A percentile compares a stretch with the other conserved stretches of the same genome.
These are phyloP conservation scores for mouse (Mus musculus) DNA, from an alignment of 2,113 vertebrate genomes.

Conservation along the genomic window GRCm39 chr2:148431001-148431500, in stretches of 20 bases:
- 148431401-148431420: background rate
- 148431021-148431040: background rate
- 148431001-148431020: background rate
- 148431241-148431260: background rate
- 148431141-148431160: background rate
- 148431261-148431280: background rate
- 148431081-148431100: background rate
- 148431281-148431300: background rate
- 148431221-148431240: background rate
- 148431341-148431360: background rate
- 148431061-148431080: slow-evolving; percentile 34
- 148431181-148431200: background rate
- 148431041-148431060: background rate
- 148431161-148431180: background rate
- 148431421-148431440: background rate
- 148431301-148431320: background rate
- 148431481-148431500: background rate
- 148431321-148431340: too few species aligned
- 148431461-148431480: background rate
- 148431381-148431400: background rate
- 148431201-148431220: background rate
- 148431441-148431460: background rate
- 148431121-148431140: background rate
- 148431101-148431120: background rate
- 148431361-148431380: background rate